These are phyloP conservation scores for Mirounga angustirostris DNA, from an alignment of 2,113 vertebrate species.

Conservation along the genomic window DNA sequence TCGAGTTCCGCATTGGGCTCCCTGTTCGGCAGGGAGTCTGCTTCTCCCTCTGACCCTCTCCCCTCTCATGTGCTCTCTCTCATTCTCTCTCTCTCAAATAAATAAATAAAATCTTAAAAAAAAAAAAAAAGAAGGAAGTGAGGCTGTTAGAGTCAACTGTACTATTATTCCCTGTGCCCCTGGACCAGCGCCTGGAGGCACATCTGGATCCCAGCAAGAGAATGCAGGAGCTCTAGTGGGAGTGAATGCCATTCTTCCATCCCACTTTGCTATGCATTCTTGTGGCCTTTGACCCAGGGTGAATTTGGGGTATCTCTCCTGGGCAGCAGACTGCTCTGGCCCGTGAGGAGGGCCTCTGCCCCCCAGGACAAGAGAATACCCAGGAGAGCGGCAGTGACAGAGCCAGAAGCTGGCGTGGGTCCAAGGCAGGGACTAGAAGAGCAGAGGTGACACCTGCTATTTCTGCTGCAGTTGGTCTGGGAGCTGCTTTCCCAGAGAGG, in stretches of 20 bases:
- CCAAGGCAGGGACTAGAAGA: background rate
- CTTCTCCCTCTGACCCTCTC: too few species aligned
- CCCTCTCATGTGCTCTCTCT: too few species aligned
- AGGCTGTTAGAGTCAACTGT: background rate
- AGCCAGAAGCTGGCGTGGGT: background rate
- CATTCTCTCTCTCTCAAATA: too few species aligned
- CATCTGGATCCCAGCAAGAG: background rate
- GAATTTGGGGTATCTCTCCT: background rate
- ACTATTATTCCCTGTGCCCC: rapidly evolving
- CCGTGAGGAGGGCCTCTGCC: background rate
- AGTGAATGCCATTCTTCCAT: background rate
- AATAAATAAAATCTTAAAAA: too few species aligned
- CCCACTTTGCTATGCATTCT: background rate
- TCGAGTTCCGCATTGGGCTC: too few species aligned
- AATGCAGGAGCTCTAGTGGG: background rate
- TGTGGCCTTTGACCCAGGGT: too few species aligned
- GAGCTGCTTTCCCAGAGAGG: background rate
- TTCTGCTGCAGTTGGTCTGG: background rate
- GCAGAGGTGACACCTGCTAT: rapidly evolving
- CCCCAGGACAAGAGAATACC: background rate
- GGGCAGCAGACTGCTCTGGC: background rate
- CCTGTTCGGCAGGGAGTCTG: too few species aligned
- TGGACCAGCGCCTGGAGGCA: background rate
- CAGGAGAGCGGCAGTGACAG: background rate
- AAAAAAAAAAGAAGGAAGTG: background rate